These are phyloP conservation scores for Pipra filicauda DNA, from an alignment of 2,113 vertebrate species.

Conservation along the genomic window DNA sequence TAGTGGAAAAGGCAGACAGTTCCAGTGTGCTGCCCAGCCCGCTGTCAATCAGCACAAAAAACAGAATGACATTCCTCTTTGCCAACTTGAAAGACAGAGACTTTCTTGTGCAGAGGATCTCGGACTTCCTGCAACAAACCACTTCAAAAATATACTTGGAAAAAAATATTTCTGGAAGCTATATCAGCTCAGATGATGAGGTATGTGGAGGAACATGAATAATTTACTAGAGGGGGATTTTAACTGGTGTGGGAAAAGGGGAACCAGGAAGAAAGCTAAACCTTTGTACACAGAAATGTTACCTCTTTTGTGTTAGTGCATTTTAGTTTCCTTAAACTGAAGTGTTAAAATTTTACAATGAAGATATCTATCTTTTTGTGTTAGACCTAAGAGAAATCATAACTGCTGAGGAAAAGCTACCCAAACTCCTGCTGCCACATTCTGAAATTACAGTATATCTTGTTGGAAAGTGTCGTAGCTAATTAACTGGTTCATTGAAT, in stretches of 20 bases:
- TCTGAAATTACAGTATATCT: background rate
- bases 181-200: constrained; percentile 92
- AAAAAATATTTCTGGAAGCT: constrained; percentile 86
- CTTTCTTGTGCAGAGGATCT: constrained; percentile 97
- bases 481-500: background rate
- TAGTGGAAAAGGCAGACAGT: constrained; percentile 98
- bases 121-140: constrained; percentile 96
- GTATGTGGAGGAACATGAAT: constrained; percentile 57
- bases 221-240: background rate
- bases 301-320: background rate
- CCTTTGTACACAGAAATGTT: background rate
- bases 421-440: background rate
- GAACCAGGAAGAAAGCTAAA: background rate
- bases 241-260: background rate
- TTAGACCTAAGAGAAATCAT: background rate
- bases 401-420: background rate
- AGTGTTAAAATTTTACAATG: background rate
- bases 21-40: constrained; percentile 95
- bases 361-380: background rate
- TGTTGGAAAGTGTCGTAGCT: background rate
- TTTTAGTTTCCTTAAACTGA: background rate
- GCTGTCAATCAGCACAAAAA: constrained; percentile 95
- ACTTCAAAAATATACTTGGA: constrained; percentile 91
- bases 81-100: constrained; percentile 96
- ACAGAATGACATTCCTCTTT: constrained; percentile 97